Base-by-base conservation (phyloP, 2,797 vertebrate genomes). In the Perodicticus potto region DNA sequence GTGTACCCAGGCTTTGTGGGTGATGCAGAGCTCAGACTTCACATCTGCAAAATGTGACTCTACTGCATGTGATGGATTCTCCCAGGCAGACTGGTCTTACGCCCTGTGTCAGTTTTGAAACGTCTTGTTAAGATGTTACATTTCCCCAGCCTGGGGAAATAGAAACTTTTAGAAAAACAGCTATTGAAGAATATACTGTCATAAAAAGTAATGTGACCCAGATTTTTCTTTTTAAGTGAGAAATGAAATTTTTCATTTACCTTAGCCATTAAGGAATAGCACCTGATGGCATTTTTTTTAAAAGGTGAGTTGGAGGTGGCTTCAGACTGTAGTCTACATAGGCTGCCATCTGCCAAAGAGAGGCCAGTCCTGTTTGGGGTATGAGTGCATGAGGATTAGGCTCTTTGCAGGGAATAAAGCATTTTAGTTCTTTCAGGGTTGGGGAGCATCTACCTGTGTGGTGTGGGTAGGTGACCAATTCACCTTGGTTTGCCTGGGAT, bases 211-310 rank as follows among this genome's bases (percentile, higher is more conserved):
- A 34, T n/a, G 32, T 53, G 76, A 76, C 89, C 37, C 20, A 37
- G 61, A 85, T 72, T 94, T 96, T 78, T 97, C 65, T 89, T 94
- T 94, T 55, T 65, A 73, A 92, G 72, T 83, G 29, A 93, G 73
- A 88, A 81, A 72, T 86, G 84, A 85, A 80, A 40, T 80, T 14
- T 91, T 92, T 84, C 10, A 85, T 37, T 96, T 6, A 17, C 11
- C 23, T 87, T 83, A 89, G 45, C 23, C 7, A 29, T 43, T 84
- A 55, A 76, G 61, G 19, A 53, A 78, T 49, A 20, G 37, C 1
- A 22, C n/a, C 27, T 4, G 9, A 80, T 59, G 11, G 12, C 27
- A 59, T 7, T 9, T 67, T 67, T 65, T 23, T 17, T 17, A 67
- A 69, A 19, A 19, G 29, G 40, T 78, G 27, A 84, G 49, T 16